phyloP scores from a whole-genome alignment of 2,797 vertebrate genomes.

The Phrynocephalus vlangalii region DNA sequence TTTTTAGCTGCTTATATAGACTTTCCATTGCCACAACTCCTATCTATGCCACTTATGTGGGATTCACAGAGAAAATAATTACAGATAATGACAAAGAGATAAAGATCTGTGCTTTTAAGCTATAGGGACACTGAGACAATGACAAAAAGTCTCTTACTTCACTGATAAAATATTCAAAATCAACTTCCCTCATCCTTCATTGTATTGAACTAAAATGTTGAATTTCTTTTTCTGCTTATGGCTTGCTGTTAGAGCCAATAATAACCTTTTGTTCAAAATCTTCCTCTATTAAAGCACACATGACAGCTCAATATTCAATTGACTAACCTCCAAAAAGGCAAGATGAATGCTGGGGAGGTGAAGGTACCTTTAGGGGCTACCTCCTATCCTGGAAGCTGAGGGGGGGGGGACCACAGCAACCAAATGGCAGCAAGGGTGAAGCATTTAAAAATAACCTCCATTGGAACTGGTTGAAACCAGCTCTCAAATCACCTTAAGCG shows the following conservation, averaged over 20 bases:
- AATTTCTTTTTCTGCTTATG: neutral
- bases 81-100: neutral
- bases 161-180: neutral
- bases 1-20: neutral
- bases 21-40: neutral
- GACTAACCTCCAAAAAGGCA: neutral
- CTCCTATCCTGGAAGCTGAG: no score
- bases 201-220: neutral
- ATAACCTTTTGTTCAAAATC: neutral
- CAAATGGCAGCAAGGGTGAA: no score
- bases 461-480: no score
- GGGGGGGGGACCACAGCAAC: no score
- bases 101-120: neutral
- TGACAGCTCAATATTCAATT: conserved; percentile 9
- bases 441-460: no score
- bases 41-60: neutral
- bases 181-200: neutral
- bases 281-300: neutral
- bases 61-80: neutral
- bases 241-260: neutral
- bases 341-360: no score
- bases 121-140: neutral
- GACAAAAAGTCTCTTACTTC: neutral
- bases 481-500: no score
- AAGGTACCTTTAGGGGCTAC: no score